Evolutionary conservation across 2,888 invertebrate genomes (phyloP).

Genomic region (Thysanoteuthis rhombus): DNA sequence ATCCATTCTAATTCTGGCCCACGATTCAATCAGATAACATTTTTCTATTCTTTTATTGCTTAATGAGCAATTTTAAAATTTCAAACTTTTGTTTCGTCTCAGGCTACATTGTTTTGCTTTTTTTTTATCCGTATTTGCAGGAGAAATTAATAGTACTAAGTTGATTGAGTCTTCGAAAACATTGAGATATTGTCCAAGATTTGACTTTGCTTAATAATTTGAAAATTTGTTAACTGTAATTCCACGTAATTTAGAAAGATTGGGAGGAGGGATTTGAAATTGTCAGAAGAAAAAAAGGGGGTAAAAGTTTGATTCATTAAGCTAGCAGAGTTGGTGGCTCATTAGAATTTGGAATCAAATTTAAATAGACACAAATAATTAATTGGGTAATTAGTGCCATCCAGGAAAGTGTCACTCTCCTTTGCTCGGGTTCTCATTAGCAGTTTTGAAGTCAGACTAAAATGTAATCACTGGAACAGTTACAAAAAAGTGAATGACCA

Average conservation of each 20-base stretch:
- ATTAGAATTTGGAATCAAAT: slow-evolving; percentile 12
- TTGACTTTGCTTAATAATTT: neutral
- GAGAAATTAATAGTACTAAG: neutral
- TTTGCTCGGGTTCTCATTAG: neutral
- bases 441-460: neutral
- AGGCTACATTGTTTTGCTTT: neutral
- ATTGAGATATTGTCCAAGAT: neutral
- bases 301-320: neutral
- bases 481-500: neutral
- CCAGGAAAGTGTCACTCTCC: neutral
- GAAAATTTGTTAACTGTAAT: neutral
- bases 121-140: neutral
- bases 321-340: neutral
- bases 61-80: slow-evolving; percentile 12
- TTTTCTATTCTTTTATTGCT: slow-evolving; percentile 12
- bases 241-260: neutral
- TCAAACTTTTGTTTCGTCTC: slow-evolving; percentile 12
- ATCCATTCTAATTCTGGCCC: neutral
- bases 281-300: neutral
- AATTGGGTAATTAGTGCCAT: neutral
- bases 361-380: slow-evolving; percentile 12
- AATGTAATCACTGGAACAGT: neutral
- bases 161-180: neutral
- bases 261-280: neutral
- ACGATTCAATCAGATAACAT: neutral